Evolutionary conservation across 1,140 invertebrate species (phyloP).

Genomic region (Druon quercuslanigerum): DNA sequence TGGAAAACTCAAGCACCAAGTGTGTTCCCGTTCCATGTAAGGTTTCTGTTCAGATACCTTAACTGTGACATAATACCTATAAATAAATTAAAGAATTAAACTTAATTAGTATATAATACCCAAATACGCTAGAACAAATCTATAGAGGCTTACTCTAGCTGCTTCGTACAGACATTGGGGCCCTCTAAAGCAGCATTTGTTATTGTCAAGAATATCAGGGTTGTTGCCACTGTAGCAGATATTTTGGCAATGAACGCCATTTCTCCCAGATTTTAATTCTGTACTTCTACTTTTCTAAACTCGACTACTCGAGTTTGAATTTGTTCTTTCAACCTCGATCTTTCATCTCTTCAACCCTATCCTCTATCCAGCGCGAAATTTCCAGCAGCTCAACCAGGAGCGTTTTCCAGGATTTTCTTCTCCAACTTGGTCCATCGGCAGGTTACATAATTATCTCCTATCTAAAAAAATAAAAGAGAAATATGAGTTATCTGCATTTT

Average conservation of each 20-base stretch:
- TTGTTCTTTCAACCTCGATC: neutral
- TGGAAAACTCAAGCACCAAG: slow-evolving; percentile 89
- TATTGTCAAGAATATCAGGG: neutral
- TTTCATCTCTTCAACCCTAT: neutral
- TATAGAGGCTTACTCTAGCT: slow-evolving; percentile 62
- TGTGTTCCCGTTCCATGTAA: slow-evolving; percentile 86
- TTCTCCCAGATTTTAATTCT: neutral
- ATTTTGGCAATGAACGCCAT: neutral
- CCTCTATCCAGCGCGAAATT: neutral
- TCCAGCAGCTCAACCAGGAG: neutral
- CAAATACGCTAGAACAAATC: slow-evolving; percentile 32
- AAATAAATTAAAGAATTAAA: slow-evolving; percentile 31
- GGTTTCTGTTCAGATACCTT: slow-evolving; percentile 86
- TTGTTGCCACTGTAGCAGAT: neutral
- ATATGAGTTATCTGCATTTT: neutral
- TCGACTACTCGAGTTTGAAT: neutral
- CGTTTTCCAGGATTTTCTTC: neutral
- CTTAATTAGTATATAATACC: neutral
- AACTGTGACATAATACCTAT: slow-evolving; percentile 84
- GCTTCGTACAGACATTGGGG: slow-evolving; percentile 69
- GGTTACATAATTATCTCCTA: neutral
- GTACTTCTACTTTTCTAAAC: slow-evolving; percentile 33
- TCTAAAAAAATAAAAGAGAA: neutral
- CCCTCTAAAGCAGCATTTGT: slow-evolving; percentile 62
- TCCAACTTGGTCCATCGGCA: slow-evolving; percentile 4